Base-by-base conservation (phyloP, 2,888 invertebrate species). In the Eilema caniola region DNA sequence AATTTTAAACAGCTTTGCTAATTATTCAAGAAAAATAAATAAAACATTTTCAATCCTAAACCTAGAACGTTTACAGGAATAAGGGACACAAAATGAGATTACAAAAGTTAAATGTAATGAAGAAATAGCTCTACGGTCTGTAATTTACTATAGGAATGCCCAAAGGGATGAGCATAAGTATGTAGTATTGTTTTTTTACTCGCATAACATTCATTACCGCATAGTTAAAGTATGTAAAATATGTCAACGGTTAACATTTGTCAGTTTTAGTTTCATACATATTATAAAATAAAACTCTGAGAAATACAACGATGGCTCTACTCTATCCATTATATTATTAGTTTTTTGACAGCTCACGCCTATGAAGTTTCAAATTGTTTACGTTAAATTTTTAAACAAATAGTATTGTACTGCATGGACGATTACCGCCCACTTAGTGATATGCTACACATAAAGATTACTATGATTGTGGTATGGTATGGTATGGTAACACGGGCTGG, bases 41-140 rank as follows among this genome's bases (percentile, higher is more conserved):
- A 66, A 70, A 65, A 67, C 41, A 66, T 62, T 62, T 70, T 33
- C 57, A 67, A 67, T 63, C 63, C 59, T 60, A 63, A 53, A 65
- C 37, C 23, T 37, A 53, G 53, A 71, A 70, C 62, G 57, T 62
- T 61, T 70, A 37, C 57, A 67, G 47, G 64, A 61, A 67, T 61
- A 71, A 67, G 59, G 64, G 31, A 67, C 47, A 28, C 60, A 60
- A 56, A 68, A 71, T 65, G 67, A 65, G 31, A 68, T 71, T 68
- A 68, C 67, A 57, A 65, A 71, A 71, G 68, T 71, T 71, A 71
- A 71, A 67, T 61, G 67, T 71, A 71, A 71, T 71, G 67, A 68
- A 71, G 68, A 71, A 68, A 71, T 68, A 65, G 68, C 71, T 68
- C 16, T 65, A 62, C 62, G 57, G 68, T 56, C 56, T 65, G 67